Percentiles rank a stretch among this genome's conserved stretches.
phyloP scores from a whole-genome alignment of 2,888 invertebrate species.

The Hirtodrosophila alboralis region DNA sequence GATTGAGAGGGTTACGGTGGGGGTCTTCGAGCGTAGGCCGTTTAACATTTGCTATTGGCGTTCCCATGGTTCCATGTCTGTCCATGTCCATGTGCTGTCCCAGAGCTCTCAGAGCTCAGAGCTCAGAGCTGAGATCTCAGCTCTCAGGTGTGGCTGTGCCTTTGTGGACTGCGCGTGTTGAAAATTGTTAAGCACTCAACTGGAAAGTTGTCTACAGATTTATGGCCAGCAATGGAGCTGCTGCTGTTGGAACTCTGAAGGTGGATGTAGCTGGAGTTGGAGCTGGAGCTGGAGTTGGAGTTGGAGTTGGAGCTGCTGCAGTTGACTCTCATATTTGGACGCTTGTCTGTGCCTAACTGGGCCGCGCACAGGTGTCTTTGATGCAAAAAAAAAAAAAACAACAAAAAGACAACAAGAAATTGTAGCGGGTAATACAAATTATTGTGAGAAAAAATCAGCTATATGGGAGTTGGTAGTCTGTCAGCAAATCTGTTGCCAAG shows the following conservation, averaged over 20 bases:
- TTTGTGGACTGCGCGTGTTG: slow-evolving; percentile 61
- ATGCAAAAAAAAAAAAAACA: slow-evolving; percentile 8
- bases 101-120: slow-evolving; percentile 23
- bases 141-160: slow-evolving; percentile 54
- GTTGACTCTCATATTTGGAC: slow-evolving; percentile 65
- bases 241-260: slow-evolving; percentile 6
- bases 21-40: slow-evolving; percentile 46
- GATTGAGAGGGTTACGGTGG: not conserved
- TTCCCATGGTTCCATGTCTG: slow-evolving; percentile 49
- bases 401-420: slow-evolving; percentile 36
- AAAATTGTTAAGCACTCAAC: slow-evolving; percentile 68
- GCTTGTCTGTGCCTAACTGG: slow-evolving; percentile 47
- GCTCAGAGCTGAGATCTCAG: slow-evolving; percentile 14
- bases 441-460: slow-evolving; percentile 79
- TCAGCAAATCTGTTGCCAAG: slow-evolving; percentile 53
- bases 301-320: slow-evolving; percentile 16
- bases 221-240: slow-evolving; percentile 60
- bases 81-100: slow-evolving; percentile 24
- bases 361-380: slow-evolving; percentile 69
- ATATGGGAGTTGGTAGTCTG: slow-evolving; percentile 49
- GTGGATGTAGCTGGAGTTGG: slow-evolving; percentile 5
- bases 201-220: slow-evolving; percentile 73
- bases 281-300: slow-evolving; percentile 6
- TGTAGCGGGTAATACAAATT: slow-evolving; percentile 72
- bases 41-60: slow-evolving; percentile 35